Evolutionary conservation across 2,113 vertebrate species (phyloP).

Genomic region (Columbina picui): DNA sequence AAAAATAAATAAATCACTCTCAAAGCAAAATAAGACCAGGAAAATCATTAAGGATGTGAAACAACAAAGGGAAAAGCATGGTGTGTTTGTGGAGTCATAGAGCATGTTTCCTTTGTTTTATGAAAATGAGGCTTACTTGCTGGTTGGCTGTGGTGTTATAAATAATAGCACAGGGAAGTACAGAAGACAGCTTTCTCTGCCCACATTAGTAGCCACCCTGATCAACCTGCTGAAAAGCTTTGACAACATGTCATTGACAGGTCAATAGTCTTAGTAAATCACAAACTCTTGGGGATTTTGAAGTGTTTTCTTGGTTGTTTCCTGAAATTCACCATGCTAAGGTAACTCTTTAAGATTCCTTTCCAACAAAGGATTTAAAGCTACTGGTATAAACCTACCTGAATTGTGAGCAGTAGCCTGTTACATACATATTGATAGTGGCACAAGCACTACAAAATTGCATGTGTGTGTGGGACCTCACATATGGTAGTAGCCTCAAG

Average conservation of each 20-base stretch:
- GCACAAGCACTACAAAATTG: neutral
- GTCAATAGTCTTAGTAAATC: neutral
- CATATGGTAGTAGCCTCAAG: neutral
- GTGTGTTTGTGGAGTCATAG: neutral
- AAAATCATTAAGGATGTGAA: conserved; percentile 7
- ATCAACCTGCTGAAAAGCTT: neutral
- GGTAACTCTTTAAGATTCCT: neutral
- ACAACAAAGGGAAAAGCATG: neutral
- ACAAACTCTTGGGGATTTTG: neutral
- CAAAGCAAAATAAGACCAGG: neutral
- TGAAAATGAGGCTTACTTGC: neutral
- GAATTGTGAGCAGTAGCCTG: neutral
- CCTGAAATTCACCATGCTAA: neutral
- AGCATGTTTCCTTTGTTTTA: neutral
- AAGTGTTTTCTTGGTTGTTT: neutral
- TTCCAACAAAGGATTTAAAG: neutral
- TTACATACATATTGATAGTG: neutral
- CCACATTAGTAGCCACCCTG: neutral
- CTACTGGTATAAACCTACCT: neutral
- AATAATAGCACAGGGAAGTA: neutral
- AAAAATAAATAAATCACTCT: neutral
- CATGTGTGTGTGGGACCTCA: neutral
- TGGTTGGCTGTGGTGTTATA: neutral
- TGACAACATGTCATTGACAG: neutral
- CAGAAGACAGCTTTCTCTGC: neutral